Evolutionary conservation across 92 coral and sea anemone genomes (phyloP), one percentile per base, ranked within the genome.

Genomic region (Muricea muricata): DNA sequence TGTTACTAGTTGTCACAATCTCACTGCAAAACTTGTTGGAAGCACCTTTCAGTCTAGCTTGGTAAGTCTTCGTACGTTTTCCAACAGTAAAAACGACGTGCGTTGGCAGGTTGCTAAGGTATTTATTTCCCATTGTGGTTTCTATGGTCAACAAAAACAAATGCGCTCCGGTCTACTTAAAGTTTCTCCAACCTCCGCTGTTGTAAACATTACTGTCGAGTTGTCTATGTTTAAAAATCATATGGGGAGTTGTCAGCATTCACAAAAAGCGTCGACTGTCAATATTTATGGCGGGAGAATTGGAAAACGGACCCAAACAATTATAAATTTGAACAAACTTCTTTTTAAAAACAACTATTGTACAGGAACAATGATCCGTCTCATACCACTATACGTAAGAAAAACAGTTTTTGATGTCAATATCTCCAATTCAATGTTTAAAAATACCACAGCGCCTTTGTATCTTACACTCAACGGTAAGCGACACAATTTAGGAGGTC

Each of bases 201-300:
- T 65, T 15, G 72, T 65, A 12, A 65, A 65, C 72, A 25, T 65
- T 15, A 23, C 72, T 24, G 39, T 65, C 72, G 20, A 65, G 32
- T 65, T 35, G 7, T 23, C 72, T 35, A 20, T 31, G 14, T 65
- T 65, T 29, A 29, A 4, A 31, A 20, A 65, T 65, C 72, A 65
- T 3, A 23, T 23, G 39, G 72, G 72, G 37, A 10, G 31, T 12
- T 65, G 50, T 45, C 50, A 15, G 11, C 39, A 20, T 28, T 31
- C 39, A 23, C 32, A 41, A n/a, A n/a, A n/a, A 4, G 39, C 21
- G 4, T 17, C 20, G 1, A 35, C 72, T 4, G 40, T 65, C 2
- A 15, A 31, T 41, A 65, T 65, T 12, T 9, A 45, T 9, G 50
- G 50, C 9, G 50, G 6, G 14, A 17, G 14, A 5, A 8, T 45